Base-by-base conservation (phyloP, 2,797 vertebrate genomes). In the Pyrocephalus nanus region DNA sequence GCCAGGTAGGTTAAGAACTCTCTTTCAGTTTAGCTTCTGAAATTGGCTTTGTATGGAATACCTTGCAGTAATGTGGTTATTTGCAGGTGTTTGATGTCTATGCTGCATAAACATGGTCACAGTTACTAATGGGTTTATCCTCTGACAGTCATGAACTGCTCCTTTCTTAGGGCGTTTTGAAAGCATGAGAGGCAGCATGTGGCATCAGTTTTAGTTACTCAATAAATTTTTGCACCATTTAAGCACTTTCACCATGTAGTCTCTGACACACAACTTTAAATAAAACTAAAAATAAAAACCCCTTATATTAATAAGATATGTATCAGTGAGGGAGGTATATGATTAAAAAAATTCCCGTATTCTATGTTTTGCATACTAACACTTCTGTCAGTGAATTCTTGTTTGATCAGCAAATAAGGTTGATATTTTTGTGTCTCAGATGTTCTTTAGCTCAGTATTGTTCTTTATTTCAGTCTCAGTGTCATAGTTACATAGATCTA, bases 401-500 rank as follows among this genome's bases (percentile, higher is more conserved):
- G 32, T 65, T 45, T 72, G 21, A 57, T 65, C 5, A 45, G 25
- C 60, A 78, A 78, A 61, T 73, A 26, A 64, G 43, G 19, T 57
- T 0, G 0, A 11, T 60, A 4, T 30, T 83, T 88, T 17, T 61
- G 11, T 60, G 32, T 62, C 27, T 34, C 25, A 54, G 42, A 8
- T 40, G 22, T 54, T 90, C 9, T 71, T 81, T 51, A 43, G n/a
- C 47, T 71, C 15, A 48, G 36, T 65, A 22, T 73, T 93, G 21
- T 60, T 94, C 9, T 77, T 81, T 51, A 40, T 38, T 38, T 71
- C 16, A 43, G 38, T 65, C 51, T 53, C 51, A 8, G 51, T 53
- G 27, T 30, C 17, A 22, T 70, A 92, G 21, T 61, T 94, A 64
- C 3, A 16, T 30, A 48, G 42, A 34, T 21, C 2, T 69, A 13